phyloP scores from a whole-genome alignment of 2,113 vertebrate species.

The Pyxicephalus adspersus region DNA sequence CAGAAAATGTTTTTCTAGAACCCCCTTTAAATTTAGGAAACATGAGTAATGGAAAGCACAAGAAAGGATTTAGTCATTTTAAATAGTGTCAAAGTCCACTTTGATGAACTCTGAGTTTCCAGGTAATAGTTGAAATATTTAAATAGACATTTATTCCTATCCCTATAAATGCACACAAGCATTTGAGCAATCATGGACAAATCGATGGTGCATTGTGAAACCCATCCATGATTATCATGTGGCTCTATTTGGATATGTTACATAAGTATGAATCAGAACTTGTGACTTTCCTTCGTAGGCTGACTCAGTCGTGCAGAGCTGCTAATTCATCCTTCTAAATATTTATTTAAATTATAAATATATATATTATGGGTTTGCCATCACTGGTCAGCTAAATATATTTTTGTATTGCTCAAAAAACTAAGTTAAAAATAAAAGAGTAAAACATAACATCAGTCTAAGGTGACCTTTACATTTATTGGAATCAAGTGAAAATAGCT shows the following conservation, averaged over 20 bases:
- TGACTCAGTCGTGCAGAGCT: too few species aligned
- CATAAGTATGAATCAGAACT: conserved; percentile 13
- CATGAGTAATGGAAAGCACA: neutral
- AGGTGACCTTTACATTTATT: too few species aligned
- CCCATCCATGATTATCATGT: conserved; percentile 22
- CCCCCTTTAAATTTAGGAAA: too few species aligned
- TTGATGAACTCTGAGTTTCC: neutral
- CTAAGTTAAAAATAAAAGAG: too few species aligned
- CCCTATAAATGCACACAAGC: conserved; percentile 17
- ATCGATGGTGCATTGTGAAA: neutral
- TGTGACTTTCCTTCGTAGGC: neutral
- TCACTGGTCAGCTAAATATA: too few species aligned
- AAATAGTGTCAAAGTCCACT: neutral
- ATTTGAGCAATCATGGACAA: conserved; percentile 21
- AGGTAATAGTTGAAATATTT: conserved; percentile 19
- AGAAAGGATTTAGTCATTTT: neutral
- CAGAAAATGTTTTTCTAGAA: too few species aligned
- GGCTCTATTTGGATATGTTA: conserved; percentile 6
- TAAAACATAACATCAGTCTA: too few species aligned
- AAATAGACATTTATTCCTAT: neutral
- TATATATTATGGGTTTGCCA: too few species aligned
- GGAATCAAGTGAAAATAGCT: too few species aligned
- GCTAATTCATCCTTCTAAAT: neutral
- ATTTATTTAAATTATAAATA: too few species aligned
- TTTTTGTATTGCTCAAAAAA: too few species aligned